Evolutionary conservation across 2,113 vertebrate genomes (phyloP).

Genomic region (Rhabdomys dilectus): DNA sequence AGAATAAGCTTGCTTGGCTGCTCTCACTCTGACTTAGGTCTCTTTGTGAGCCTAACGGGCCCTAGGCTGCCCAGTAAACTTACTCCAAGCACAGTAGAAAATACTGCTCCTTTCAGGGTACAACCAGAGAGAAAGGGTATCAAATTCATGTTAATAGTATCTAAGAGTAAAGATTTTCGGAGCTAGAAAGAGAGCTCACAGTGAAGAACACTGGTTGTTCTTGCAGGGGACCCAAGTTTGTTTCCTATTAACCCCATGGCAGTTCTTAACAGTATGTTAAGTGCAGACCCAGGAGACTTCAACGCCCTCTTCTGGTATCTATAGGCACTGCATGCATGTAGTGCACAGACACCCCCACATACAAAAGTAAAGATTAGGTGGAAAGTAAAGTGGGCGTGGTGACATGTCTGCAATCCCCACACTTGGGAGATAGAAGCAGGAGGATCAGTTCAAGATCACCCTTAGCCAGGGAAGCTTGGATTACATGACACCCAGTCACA

Average conservation of each 20-base stretch:
- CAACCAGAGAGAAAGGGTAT: background rate
- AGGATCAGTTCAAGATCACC: background rate
- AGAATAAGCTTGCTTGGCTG: background rate
- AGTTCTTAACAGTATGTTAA: background rate
- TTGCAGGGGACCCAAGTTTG: background rate
- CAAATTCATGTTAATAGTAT: background rate
- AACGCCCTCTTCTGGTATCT: background rate
- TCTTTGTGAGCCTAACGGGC: background rate
- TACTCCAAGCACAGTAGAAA: constrained; percentile 44
- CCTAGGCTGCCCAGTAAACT: background rate
- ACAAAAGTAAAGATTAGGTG: background rate
- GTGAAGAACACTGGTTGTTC: background rate
- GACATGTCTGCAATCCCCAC: background rate
- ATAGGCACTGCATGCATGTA: background rate
- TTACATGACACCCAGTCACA: background rate
- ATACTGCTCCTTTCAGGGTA: background rate
- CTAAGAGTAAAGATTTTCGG: constrained; percentile 40
- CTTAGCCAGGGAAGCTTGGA: background rate
- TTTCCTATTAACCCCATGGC: background rate
- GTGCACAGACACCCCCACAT: background rate
- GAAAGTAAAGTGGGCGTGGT: background rate
- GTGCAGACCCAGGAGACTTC: background rate
- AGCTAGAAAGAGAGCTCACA: background rate
- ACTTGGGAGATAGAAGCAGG: background rate
- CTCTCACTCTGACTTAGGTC: constrained; percentile 4